Evolutionary conservation across 2,113 vertebrate species (phyloP), one percentile per base, ranked within the genome.

Genomic region (Copsychus sechellarum): DNA sequence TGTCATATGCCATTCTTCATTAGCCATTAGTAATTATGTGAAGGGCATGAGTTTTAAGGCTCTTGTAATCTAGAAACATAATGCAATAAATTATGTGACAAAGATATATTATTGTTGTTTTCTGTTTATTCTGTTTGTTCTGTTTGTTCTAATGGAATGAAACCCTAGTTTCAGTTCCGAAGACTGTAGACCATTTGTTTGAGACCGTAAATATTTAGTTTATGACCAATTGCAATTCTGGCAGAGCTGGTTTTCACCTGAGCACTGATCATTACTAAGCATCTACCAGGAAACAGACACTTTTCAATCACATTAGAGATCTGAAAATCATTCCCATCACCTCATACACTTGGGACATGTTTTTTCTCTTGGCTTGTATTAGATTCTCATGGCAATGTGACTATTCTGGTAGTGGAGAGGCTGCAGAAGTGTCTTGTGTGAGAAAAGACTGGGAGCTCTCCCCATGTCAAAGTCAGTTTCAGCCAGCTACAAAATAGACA

Each of bases 341-440:
- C 25, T n/a, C 0, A 1, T 15, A 8, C 40, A 12, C 19, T 21
- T 36, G 8, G 16, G 24, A 25, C 19, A 2, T 7, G 3, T 15
- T 42, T 71, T 64, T 56, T 53, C 22, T 60, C 1, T 50, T 58
- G 9, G 1, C 54, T 29, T 51, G 3, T 71, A 7, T 51, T 61
- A 61, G 10, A 24, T 31, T 58, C 15, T 45, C 0, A 1, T 64
- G 17, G 22, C 12, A 43, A 18, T 4, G 4, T 67, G 17, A 43
- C 25, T 58, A 3, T 77, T 82, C 28, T 48, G 11, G 13, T 38
- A 28, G 7, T 11, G 7, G 8, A 28, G 26, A 25, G 7, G 17
- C 34, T 85, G 50, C 24, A 71, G 29, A 34, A 16, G 1, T 3
- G 5, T 12, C 7, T 79, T 54, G 25, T 45, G 14, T 65, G 36